phyloP scores from a whole-genome alignment of 2,888 invertebrate genomes.

The Mesorhabditis belari region DNA sequence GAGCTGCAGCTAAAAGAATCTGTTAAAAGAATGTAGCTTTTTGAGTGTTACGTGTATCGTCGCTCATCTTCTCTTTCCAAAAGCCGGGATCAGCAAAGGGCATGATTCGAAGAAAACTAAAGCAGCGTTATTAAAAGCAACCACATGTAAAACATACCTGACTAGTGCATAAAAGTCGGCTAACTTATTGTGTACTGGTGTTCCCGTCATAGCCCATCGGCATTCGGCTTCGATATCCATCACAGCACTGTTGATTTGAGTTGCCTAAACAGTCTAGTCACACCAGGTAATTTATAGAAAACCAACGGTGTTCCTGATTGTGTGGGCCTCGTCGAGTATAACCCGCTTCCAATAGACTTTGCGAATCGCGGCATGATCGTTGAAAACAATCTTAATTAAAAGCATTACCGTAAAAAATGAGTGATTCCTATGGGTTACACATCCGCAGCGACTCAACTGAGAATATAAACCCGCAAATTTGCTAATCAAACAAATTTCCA shows the following conservation, averaged over 20 bases:
- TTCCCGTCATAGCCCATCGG: constrained; percentile 83
- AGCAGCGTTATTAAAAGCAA: neutral
- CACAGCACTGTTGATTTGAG: too few relatives aligned
- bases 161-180: constrained; percentile 62
- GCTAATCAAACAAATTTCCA: neutral
- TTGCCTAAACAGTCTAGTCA: constrained; percentile 60
- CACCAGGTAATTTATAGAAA: constrained; percentile 63
- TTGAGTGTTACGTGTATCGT: constrained; percentile 13
- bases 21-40: neutral
- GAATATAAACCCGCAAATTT: neutral
- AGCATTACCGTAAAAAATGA: neutral
- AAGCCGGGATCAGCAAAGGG: constrained; percentile 83
- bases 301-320: constrained; percentile 70
- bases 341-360: constrained; percentile 75
- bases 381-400: constrained; percentile 12
- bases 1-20: constrained; percentile 16
- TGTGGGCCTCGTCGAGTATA: constrained; percentile 87
- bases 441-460: neutral
- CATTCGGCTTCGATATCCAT: too few relatives aligned
- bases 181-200: constrained; percentile 85
- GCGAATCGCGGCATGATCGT: constrained; percentile 53
- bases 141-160: constrained; percentile 36
- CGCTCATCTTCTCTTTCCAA: constrained; percentile 85
- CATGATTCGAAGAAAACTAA: constrained; percentile 71
- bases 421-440: too few relatives aligned